A percentile compares a stretch with the other conserved stretches of the same genome.
Evolutionary conservation across 2,888 invertebrate species (phyloP).

Genomic region (Lasioglossum lativentre): DNA sequence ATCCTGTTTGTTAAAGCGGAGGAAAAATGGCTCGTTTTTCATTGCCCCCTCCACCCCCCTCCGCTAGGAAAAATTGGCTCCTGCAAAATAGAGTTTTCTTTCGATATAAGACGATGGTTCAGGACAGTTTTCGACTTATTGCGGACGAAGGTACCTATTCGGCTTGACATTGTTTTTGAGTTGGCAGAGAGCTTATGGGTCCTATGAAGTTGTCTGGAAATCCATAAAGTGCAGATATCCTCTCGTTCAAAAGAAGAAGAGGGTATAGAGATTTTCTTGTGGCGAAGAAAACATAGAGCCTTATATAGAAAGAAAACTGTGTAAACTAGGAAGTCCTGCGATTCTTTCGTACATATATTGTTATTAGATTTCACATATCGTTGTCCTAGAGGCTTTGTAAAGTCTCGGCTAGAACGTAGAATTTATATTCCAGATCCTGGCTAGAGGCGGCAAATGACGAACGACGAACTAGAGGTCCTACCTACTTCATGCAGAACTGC

Average conservation of each 20-base stretch:
- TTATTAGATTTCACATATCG: background rate
- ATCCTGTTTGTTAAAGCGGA: background rate
- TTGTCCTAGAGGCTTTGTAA: slow-evolving; percentile 6
- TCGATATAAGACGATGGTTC: too few species aligned
- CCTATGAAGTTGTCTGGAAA: too few species aligned
- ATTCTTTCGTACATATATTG: background rate
- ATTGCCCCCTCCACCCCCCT: background rate
- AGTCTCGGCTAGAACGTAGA: background rate
- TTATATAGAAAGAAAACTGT: too few species aligned
- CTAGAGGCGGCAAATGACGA: slow-evolving; percentile 73
- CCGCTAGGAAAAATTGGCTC: background rate
- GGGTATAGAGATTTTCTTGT: too few species aligned
- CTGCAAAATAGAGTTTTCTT: background rate
- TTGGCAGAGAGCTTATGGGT: too few species aligned
- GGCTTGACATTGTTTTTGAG: too few species aligned
- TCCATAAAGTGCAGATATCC: too few species aligned
- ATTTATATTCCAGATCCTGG: slow-evolving; percentile 72
- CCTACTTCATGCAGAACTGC: slow-evolving; percentile 37
- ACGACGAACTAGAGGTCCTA: slow-evolving; percentile 62
- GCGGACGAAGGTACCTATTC: too few species aligned
- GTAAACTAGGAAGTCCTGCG: too few species aligned
- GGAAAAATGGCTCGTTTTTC: background rate
- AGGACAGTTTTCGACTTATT: too few species aligned
- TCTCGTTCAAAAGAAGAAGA: too few species aligned
- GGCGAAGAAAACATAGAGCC: too few species aligned